Percentiles rank a stretch among this genome's conserved stretches.
These are phyloP conservation scores for Trachythela sp. DNA, from an alignment of 64 coral and sea anemone genomes.

Conservation along the genomic window DNA sequence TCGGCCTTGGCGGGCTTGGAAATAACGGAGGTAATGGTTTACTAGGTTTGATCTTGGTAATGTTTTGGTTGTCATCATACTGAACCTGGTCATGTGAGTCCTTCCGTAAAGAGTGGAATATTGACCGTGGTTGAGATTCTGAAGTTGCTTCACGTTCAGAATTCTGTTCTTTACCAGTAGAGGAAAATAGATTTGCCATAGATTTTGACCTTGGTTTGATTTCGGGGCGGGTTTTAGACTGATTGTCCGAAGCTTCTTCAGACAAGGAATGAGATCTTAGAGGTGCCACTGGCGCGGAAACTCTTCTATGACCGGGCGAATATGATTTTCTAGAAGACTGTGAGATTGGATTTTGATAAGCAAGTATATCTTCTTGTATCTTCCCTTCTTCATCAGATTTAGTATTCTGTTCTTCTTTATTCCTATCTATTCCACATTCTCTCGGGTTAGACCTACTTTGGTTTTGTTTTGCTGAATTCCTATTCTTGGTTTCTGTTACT, in stretches of 20 bases:
- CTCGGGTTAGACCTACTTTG: no score
- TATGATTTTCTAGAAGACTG: no score
- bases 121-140: neutral
- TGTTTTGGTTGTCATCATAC: neutral
- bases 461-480: no score
- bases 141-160: neutral
- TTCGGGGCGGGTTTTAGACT: neutral
- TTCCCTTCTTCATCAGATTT: no score
- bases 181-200: neutral
- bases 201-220: neutral
- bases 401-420: no score
- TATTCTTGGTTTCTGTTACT: neutral
- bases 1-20: neutral
- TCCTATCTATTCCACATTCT: no score
- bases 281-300: neutral
- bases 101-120: neutral
- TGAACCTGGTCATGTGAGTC: neutral
- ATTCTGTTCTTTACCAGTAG: neutral
- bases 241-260: neutral
- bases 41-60: neutral
- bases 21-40: neutral
- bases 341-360: no score
- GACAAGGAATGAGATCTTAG: neutral
- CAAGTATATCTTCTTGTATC: no score
- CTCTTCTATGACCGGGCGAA: no score